Base-by-base conservation (phyloP, 2,888 invertebrate species). In the Hoplodrina blanda region DNA sequence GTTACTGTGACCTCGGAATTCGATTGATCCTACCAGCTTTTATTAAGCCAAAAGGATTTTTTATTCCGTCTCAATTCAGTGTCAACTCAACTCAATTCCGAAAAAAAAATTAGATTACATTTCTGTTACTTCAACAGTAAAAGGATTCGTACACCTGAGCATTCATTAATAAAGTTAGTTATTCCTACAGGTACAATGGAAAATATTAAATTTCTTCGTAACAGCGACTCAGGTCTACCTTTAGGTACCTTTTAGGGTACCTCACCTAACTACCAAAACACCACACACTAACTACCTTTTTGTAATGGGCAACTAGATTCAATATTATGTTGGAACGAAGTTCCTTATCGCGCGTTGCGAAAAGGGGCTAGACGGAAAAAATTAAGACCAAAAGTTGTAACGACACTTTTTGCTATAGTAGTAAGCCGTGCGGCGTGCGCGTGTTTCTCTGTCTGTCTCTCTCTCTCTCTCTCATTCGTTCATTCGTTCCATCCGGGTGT, bases 141-240 rank as follows among this genome's bases (percentile, higher is more conserved):
- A 57, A 50, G 37, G 49, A 3, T 59, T 30, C 41, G 6, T 17
- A 15, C 41, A 44, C 13, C 20, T 11, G 10, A 59, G 33, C 2
- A n/a, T 50, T 55, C n/a, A 55, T 56, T 52, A 72, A 20, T 41
- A 49, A 69, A 56, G n/a, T 6, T 49, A 49, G 15, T 59, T 54
- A 64, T 20, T 46, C 30, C 44, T 50, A 11, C 19, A 30, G 46
- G 41, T 33, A 64, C 15, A 19, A 59, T 41, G 25, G 57, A 52
- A 62, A 57, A 57, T 55, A 64, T 70, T 46, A 41, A 65, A 54
- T 62, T 62, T 30, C 15, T 10, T 6, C 13, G 59, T 54, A 25
- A 46, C 44, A 11, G 8, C 25, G 46, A 46, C 44, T 30, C 17
- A 49, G 17, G 46, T 46, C 37, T 46, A 41, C 30, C 13, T 56